Conservation (phyloP, 2,888 invertebrate species). For the Chrysomela aeneicollis region DNA sequence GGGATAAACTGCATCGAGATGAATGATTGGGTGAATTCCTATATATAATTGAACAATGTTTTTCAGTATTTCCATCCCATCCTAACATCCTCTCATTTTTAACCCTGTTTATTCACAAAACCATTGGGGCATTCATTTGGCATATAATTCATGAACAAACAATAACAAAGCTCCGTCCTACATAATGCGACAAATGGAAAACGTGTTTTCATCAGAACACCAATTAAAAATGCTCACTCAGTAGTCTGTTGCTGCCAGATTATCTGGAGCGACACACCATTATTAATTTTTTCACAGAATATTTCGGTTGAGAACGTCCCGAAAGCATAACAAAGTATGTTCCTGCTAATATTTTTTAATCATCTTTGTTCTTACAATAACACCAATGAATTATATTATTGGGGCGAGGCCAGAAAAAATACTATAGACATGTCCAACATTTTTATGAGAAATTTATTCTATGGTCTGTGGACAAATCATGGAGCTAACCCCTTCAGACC, state of each 20-base stretch:
- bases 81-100: too few relatives aligned
- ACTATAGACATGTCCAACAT: too few relatives aligned
- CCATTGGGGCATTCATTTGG: too few relatives aligned
- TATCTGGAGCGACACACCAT: not conserved
- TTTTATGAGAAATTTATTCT: too few relatives aligned
- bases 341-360: not conserved
- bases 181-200: not conserved
- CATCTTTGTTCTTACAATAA: not conserved
- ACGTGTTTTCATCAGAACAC: not conserved
- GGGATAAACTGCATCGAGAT: too few relatives aligned
- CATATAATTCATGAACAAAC: not conserved
- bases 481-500: too few relatives aligned
- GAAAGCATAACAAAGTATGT: not conserved
- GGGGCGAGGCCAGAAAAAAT: not conserved
- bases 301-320: not conserved
- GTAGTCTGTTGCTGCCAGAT: not conserved
- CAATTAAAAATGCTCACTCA: not conserved
- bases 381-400: not conserved
- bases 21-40: too few relatives aligned
- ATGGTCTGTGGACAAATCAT: too few relatives aligned
- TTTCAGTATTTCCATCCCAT: too few relatives aligned
- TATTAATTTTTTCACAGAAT: not conserved
- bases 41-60: too few relatives aligned
- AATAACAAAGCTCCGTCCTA: not conserved
- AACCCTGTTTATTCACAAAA: too few relatives aligned